Percentiles rank a stretch among this genome's conserved stretches.
phyloP scores from a whole-genome alignment of 2,888 invertebrate species.

The Nemoura dubitans region DNA sequence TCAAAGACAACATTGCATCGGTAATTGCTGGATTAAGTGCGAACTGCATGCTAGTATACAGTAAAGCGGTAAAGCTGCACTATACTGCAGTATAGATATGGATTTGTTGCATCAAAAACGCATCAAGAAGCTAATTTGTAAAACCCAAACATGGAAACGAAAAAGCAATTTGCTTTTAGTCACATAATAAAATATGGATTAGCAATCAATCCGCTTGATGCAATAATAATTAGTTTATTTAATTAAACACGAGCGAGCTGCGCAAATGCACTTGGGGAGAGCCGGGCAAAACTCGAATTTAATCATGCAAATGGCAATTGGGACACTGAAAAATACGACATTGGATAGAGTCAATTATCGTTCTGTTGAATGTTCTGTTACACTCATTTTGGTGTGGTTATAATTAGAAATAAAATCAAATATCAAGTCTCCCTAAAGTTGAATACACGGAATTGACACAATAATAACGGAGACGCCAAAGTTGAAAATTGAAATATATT shows the following conservation, averaged over 20 bases:
- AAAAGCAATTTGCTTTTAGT: neutral
- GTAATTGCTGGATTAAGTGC: neutral
- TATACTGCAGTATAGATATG: too few species aligned
- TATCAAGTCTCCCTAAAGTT: too few species aligned
- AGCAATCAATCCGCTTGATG: neutral
- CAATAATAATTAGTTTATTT: neutral
- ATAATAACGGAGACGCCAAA: too few species aligned
- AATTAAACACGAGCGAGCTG: neutral
- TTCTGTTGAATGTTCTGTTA: neutral
- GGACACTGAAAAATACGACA: neutral
- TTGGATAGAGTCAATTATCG: neutral
- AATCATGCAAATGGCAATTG: neutral
- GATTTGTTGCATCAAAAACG: too few species aligned
- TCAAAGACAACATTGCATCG: neutral
- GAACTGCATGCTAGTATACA: too few species aligned
- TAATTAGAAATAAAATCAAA: too few species aligned
- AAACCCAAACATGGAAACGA: neutral
- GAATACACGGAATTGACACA: too few species aligned
- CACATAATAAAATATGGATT: neutral
- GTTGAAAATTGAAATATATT: too few species aligned
- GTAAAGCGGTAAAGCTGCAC: too few species aligned
- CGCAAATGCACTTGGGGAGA: neutral
- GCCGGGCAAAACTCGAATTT: neutral
- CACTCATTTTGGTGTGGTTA: too few species aligned
- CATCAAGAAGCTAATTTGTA: too few species aligned